Conservation (phyloP, 2,797 vertebrate genomes). For the Gymnoscopelus braueri region DNA sequence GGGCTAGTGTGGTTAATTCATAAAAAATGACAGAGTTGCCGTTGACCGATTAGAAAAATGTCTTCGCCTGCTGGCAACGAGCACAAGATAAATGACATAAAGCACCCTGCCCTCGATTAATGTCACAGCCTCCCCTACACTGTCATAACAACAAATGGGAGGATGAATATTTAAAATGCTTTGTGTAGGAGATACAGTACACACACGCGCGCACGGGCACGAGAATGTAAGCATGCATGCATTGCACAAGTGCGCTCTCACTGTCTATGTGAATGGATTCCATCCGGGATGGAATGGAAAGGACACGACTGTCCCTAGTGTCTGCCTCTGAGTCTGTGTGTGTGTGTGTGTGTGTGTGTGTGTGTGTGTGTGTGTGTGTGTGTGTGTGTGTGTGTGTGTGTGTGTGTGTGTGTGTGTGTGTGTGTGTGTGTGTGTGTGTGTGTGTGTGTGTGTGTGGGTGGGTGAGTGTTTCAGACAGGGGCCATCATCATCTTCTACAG, state of each 20-base stretch:
- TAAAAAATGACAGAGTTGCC: no score
- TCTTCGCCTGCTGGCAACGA: no score
- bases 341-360: not conserved
- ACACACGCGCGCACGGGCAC: conserved; percentile 1
- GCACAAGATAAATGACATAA: no score
- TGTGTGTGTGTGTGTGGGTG: conserved; percentile 7
- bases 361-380: not conserved
- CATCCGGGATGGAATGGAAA: not conserved
- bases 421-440: conserved; percentile 3
- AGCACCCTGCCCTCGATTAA: no score
- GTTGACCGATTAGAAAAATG: no score
- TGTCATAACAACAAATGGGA: no score
- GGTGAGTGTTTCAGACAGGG: no score
- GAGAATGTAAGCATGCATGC: conserved; percentile 5
- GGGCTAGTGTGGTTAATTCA: no score
- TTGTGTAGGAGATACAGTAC: conserved; percentile 40
- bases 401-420: not conserved
- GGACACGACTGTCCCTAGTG: conserved; percentile 8
- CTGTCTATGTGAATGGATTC: conserved; percentile 18
- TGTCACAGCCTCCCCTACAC: no score
- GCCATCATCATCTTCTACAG: no score
- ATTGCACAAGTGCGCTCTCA: no score
- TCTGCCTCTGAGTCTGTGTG: not conserved
- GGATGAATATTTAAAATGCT: conserved; percentile 56
- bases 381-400: conserved; percentile 1